Base-by-base conservation (phyloP, 2,888 invertebrate species). In the Caenorhabditis sp. region DNA sequence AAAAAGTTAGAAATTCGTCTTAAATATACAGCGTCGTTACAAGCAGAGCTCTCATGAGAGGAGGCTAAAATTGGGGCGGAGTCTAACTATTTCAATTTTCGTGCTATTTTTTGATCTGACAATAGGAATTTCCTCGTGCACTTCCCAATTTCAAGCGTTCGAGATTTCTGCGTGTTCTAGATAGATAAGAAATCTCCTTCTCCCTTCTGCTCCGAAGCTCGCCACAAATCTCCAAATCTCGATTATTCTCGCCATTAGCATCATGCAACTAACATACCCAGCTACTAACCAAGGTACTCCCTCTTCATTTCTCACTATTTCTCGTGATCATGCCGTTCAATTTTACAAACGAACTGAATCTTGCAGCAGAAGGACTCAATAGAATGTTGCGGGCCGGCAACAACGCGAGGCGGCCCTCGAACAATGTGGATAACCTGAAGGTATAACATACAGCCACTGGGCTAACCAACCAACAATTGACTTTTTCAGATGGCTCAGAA, bases 331-430 rank as follows among this genome's bases (percentile, higher is more conserved):
- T 64, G 68, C 38, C 79, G 47, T 79, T 79, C 26, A 70, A 51
- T 63, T 44, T 77, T 56, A 5, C 54, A 26, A 51, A 44, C 61
- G 63, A 74, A 63, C 7, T 63, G 19, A 54, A 54, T 56, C 54
- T 79, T 79, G 59, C 70, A 79, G 79, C 79, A 31, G 56, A 58
- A 69, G 41, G 61, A 24, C 61, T 77, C 31, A 59, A 76, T 4
- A 77, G 35, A 1, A 79, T 79, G 79, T 54, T 79, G 31, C 38
- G 79, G 44, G 79, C 79, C 51, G 28, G 38, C 44, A 79, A 79
- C 44, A 79, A 79, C 31, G 64, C 41, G 4, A 63, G 79, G 35
- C 28, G 70, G 41, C 54, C 56, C 8, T 64, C 63, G 16, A 79
- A 56, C 31, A 79, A 79, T 79, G 70, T 63, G 19, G 70, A 79